Percentiles rank a stretch among this genome's conserved stretches.
phyloP scores from a whole-genome alignment of 2,888 invertebrate species.

The Platycheirus rosarum region DNA sequence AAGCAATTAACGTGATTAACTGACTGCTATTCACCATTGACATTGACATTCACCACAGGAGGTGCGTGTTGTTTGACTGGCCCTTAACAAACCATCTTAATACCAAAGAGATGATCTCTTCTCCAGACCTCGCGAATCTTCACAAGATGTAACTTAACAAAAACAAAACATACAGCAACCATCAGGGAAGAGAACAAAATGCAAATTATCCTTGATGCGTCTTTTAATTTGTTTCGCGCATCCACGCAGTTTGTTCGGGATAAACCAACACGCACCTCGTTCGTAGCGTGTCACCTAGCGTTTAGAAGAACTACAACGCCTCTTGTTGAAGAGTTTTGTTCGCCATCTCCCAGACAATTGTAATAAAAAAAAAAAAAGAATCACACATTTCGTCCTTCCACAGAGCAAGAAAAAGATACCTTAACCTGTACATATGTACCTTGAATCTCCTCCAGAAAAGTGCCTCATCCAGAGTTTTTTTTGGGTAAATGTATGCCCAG shows the following conservation, averaged over 20 bases:
- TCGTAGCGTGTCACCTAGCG: constrained; percentile 47
- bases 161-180: constrained; percentile 17
- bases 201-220: constrained; percentile 73
- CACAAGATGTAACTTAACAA: constrained; percentile 15
- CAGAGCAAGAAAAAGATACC: neutral
- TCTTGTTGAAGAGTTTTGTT: constrained; percentile 34
- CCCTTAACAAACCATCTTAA: constrained; percentile 24
- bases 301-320: constrained; percentile 32
- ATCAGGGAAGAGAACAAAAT: constrained; percentile 53
- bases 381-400: neutral
- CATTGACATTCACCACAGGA: constrained; percentile 70
- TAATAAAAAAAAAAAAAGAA: constrained; percentile 44
- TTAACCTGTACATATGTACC: neutral
- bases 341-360: constrained; percentile 50
- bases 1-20: constrained; percentile 73
- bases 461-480: constrained; percentile 44
- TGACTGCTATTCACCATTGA: constrained; percentile 68
- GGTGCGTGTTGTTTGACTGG: constrained; percentile 35
- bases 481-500: constrained; percentile 70
- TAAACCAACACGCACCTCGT: constrained; percentile 36
- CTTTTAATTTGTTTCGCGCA: constrained; percentile 74
- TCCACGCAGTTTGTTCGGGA: constrained; percentile 60
- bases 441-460: constrained; percentile 30
- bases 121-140: neutral
- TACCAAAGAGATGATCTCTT: constrained; percentile 10